Evolutionary conservation across 1,140 invertebrate genomes (phyloP), one percentile per base, ranked within the genome.

Genomic region (Philopotamus ludificatus): DNA sequence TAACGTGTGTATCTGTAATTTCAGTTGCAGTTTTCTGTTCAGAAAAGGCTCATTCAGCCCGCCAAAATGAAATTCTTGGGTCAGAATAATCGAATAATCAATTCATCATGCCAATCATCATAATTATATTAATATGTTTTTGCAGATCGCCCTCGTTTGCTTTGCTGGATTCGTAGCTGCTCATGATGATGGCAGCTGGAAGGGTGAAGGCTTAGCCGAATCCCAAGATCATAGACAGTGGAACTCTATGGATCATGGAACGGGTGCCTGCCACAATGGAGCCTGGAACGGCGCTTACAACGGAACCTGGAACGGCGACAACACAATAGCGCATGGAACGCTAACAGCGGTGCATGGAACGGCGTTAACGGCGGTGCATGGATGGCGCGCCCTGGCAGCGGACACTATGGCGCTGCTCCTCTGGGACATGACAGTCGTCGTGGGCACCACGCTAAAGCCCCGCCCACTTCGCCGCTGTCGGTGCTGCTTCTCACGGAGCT

Each of bases 341-440:
- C n/a, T n/a, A n/a, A n/a, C 68, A 74, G 58, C 44, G 63, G 63
- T 55, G 55, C 55, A 45, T 20, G 54, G 44, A 60, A 23, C 74
- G 75, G 23, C 54, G 18, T 44, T n/a, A n/a, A n/a, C 68, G 74
- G 58, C 44, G 63, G 63, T 55, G 55, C 55, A 23, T 20, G 45
- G 25, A 60, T 20, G 74, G 28, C 4, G 25, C 22, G 22, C n/a
- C 15, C 8, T 16, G 4, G 18, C 18, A 16, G 44, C 7, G 28
- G 76, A 61, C 76, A 78, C 72, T 73, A 77, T 55, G 77, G 75
- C 63, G 76, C 22, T 41, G 59, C 59, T 51, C 59, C 59, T 7
- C 20, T 62, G 7, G 67, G 59, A 28, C 22, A 25, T 21, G 59
- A 62, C 16, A 47, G 59, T 34, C 59, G 59, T 18, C 45, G 50